Evolutionary conservation across 2,113 vertebrate genomes (phyloP).

Genomic region (Oostethus manadensis): DNA sequence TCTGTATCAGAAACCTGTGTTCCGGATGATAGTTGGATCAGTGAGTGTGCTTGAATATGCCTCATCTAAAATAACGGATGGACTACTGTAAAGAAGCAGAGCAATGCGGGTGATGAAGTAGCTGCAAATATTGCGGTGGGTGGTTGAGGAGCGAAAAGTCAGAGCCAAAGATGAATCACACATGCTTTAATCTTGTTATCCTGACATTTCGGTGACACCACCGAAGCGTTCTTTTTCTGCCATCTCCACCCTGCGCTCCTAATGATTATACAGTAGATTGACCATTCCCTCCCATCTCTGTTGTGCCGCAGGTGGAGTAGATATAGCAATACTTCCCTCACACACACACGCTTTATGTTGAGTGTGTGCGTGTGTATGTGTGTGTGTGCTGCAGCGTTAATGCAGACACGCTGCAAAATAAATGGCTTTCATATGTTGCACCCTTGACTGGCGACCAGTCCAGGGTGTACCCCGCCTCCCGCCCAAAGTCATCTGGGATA

Average conservation of each 20-base stretch:
- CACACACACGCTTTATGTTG: constrained; percentile 28
- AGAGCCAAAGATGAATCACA: constrained; percentile 64
- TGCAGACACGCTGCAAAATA: constrained; percentile 52
- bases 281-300: constrained; percentile 41
- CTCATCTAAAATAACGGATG: constrained; percentile 9
- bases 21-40: not conserved
- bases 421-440: constrained; percentile 69
- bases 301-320: constrained; percentile 40
- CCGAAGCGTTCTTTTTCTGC: constrained; percentile 48
- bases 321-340: constrained; percentile 45
- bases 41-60: not conserved
- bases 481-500: too few species aligned
- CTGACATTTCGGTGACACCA: constrained; percentile 59
- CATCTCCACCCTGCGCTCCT: constrained; percentile 53
- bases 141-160: constrained; percentile 37
- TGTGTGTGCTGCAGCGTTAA: constrained; percentile 3
- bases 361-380: constrained; percentile 15
- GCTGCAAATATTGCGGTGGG: constrained; percentile 28
- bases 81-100: constrained; percentile 9
- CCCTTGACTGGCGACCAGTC: too few species aligned
- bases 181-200: constrained; percentile 71
- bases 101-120: constrained; percentile 21
- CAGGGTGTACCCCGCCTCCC: too few species aligned
- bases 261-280: constrained; percentile 76
- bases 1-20: not conserved